A percentile compares a stretch with the other conserved stretches of the same genome.
phyloP scores from a whole-genome alignment of 1,140 invertebrate genomes.

The Lordiphosa stackelbergi region DNA sequence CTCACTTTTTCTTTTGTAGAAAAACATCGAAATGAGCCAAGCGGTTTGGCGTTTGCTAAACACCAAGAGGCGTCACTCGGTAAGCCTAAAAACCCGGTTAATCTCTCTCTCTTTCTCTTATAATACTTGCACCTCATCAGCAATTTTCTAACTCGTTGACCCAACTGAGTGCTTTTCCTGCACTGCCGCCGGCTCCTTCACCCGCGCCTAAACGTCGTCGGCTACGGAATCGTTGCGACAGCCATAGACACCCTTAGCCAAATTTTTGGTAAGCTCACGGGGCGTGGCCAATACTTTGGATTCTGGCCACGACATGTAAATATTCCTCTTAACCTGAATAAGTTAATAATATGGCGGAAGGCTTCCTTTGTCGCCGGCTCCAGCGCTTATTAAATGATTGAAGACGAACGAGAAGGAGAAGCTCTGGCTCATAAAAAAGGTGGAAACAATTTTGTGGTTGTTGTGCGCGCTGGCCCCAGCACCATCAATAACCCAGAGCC shows the following conservation, averaged over 20 bases:
- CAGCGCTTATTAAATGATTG: constrained; percentile 72
- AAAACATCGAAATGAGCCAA: too few relatives aligned
- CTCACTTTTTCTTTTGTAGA: too few relatives aligned
- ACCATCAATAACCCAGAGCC: constrained; percentile 64
- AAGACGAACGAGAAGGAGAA: constrained; percentile 18
- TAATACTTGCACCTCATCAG: background rate
- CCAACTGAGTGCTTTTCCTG: background rate
- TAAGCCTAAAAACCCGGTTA: background rate
- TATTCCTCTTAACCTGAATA: constrained; percentile 67
- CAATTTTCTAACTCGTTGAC: background rate
- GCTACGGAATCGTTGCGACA: background rate
- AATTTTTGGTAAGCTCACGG: background rate
- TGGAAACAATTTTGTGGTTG: constrained; percentile 44
- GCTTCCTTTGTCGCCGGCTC: constrained; percentile 64
- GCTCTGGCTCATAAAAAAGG: constrained; percentile 47
- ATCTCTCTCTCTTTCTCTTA: background rate
- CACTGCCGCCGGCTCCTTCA: background rate
- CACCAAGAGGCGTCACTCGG: background rate
- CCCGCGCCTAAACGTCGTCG: background rate
- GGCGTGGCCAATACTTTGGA: background rate
- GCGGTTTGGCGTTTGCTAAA: background rate
- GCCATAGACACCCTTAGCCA: background rate
- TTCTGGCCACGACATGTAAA: background rate
- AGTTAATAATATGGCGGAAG: constrained; percentile 77
- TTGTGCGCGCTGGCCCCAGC: constrained; percentile 15